Percentiles rank a stretch among this genome's conserved stretches.
Conservation (phyloP, 2,797 vertebrate species). For the Ibycter americanus region DNA sequence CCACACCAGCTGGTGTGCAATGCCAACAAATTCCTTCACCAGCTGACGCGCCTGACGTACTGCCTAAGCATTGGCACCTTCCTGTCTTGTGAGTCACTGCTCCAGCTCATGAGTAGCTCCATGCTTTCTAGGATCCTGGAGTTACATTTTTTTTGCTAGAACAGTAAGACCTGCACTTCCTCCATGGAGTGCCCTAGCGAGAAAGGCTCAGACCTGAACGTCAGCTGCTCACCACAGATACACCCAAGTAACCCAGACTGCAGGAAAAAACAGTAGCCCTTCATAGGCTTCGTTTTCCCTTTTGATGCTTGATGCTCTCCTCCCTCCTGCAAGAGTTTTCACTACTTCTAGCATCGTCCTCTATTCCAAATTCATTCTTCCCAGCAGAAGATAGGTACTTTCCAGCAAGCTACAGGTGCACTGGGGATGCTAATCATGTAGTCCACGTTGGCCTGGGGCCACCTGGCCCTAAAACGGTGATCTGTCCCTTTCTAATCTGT, state of each 20-base stretch:
- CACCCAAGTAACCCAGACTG: neutral
- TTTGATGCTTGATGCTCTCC: neutral
- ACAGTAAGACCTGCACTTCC: neutral
- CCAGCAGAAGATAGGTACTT: neutral
- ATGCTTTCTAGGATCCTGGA: neutral
- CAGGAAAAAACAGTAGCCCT: neutral
- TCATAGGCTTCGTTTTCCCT: neutral
- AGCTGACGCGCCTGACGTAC: neutral
- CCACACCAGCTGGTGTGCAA: neutral
- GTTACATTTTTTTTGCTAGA: neutral
- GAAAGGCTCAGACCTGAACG: neutral
- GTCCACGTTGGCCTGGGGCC: neutral
- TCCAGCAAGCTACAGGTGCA: neutral
- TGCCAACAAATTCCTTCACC: neutral
- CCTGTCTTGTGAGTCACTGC: neutral
- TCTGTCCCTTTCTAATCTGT: neutral
- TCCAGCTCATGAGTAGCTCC: neutral
- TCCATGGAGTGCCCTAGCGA: neutral
- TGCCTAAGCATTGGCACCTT: neutral
- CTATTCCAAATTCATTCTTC: neutral
- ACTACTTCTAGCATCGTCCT: neutral
- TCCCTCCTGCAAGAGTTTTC: neutral
- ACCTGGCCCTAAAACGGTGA: neutral
- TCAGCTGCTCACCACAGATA: neutral
- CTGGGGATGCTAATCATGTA: neutral